These are phyloP conservation scores for Lemur catta DNA, from an alignment of 2,797 vertebrate species.

Conservation along the genomic window DNA sequence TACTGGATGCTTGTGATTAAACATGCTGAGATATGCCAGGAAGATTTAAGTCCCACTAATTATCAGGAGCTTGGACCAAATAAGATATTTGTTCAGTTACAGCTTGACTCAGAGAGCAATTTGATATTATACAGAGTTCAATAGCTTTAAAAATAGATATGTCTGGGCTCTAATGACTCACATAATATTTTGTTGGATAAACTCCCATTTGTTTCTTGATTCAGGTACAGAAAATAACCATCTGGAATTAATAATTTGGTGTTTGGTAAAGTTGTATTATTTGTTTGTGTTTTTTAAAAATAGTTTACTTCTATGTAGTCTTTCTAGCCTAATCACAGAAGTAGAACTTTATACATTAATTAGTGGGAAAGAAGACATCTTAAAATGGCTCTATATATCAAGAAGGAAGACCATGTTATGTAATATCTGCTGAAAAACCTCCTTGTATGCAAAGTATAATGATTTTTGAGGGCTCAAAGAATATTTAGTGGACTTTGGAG, in stretches of 20 bases:
- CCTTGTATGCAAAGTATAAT: not conserved
- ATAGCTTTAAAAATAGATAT: not conserved
- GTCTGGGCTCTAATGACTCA: not conserved
- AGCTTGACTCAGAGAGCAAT: not conserved
- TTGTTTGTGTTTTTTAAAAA: not conserved
- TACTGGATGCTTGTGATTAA: conserved; percentile 44
- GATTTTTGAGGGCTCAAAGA: not conserved
- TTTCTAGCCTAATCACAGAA: not conserved
- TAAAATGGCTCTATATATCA: not conserved
- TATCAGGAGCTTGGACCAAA: conserved; percentile 20
- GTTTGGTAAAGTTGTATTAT: not conserved
- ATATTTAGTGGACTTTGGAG: not conserved
- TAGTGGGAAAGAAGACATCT: not conserved
- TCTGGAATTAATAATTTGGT: conserved; percentile 2
- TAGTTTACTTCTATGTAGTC: not conserved
- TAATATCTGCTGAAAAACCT: not conserved
- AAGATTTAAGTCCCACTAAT: conserved; percentile 45
- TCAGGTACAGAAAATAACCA: not conserved
- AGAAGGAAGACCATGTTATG: not conserved
- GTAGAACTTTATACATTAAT: not conserved
- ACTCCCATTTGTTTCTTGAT: not conserved
- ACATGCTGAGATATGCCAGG: conserved; percentile 9
- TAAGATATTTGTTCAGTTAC: not conserved
- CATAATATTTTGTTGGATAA: conserved; percentile 30
- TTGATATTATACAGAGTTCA: not conserved